These are phyloP conservation scores for Micromesistius poutassou DNA, from an alignment of 2,797 vertebrate species.

Conservation along the genomic window DNA sequence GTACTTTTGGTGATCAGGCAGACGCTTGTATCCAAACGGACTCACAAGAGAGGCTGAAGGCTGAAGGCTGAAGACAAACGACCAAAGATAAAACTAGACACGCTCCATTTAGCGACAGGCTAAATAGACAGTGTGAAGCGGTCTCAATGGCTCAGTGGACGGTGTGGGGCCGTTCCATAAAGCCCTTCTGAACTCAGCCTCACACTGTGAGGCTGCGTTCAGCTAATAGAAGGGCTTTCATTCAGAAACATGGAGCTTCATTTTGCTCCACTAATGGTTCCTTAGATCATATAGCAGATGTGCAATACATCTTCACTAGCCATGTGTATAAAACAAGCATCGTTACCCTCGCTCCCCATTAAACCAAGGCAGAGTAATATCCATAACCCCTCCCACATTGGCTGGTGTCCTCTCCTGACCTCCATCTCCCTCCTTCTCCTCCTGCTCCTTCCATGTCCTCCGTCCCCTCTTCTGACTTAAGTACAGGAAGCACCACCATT, in stretches of 20 bases:
- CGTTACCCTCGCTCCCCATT: too few relatives aligned
- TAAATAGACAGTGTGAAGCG: too few relatives aligned
- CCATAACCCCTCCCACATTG: not conserved
- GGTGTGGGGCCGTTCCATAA: too few relatives aligned
- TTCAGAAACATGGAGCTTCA: not conserved
- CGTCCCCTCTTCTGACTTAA: slow-evolving; percentile 24
- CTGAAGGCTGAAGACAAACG: too few relatives aligned
- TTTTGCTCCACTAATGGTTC: not conserved
- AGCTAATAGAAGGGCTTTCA: not conserved
- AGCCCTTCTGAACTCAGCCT: too few relatives aligned
- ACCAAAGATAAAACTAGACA: too few relatives aligned
- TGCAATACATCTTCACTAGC: not conserved
- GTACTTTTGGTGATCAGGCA: too few relatives aligned
- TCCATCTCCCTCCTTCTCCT: not conserved
- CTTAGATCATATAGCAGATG: not conserved
- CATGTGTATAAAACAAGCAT: not conserved
- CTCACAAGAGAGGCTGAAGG: too few relatives aligned
- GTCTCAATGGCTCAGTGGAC: too few relatives aligned
- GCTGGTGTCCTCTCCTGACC: not conserved
- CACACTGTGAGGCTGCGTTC: not conserved
- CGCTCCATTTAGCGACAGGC: too few relatives aligned
- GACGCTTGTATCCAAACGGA: too few relatives aligned
- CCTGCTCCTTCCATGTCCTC: slow-evolving; percentile 12
- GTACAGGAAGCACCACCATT: slow-evolving; percentile 28
- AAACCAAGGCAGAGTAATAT: not conserved